Percentiles rank a stretch among this genome's conserved stretches.
These are phyloP conservation scores for Pomatostomus ruficeps DNA, from an alignment of 2,113 vertebrate genomes.

Conservation along the genomic window DNA sequence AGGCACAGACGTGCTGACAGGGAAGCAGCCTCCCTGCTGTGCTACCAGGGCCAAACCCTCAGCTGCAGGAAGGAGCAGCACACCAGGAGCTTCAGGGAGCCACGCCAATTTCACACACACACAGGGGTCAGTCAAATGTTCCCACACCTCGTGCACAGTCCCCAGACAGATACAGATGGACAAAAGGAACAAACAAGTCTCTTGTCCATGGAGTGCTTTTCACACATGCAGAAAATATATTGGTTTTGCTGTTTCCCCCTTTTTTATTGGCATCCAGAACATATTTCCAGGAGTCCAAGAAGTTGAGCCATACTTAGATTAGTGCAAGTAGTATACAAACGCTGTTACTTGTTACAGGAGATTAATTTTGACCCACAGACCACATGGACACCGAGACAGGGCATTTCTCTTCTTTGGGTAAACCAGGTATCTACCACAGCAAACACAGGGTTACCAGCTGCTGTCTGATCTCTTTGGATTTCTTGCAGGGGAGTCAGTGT, in stretches of 20 bases:
- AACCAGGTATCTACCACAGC: not conserved
- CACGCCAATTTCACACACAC: accelerated
- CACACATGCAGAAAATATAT: not conserved
- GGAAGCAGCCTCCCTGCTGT: not conserved
- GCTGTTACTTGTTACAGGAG: not conserved
- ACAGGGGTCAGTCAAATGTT: not conserved
- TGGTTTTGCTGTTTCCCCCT: not conserved
- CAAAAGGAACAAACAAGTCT: not conserved
- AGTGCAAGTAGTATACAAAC: not conserved
- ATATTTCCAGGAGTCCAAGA: not conserved
- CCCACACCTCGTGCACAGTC: not conserved
- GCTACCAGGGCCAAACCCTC: not conserved
- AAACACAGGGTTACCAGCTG: not conserved
- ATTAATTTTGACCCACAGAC: not conserved
- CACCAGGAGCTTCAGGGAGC: accelerated
- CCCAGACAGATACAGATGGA: not conserved
- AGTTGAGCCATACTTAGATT: not conserved
- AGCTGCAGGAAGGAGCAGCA: not conserved
- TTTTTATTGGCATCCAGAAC: not conserved
- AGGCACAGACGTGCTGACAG: not conserved
- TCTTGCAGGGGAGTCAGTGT: not conserved
- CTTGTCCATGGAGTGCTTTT: accelerated
- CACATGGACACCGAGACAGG: accelerated
- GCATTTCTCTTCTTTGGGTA: not conserved
- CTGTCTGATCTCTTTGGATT: not conserved